Conservation (phyloP, 2,113 vertebrate genomes). For the Erythrocercus mccallii region DNA sequence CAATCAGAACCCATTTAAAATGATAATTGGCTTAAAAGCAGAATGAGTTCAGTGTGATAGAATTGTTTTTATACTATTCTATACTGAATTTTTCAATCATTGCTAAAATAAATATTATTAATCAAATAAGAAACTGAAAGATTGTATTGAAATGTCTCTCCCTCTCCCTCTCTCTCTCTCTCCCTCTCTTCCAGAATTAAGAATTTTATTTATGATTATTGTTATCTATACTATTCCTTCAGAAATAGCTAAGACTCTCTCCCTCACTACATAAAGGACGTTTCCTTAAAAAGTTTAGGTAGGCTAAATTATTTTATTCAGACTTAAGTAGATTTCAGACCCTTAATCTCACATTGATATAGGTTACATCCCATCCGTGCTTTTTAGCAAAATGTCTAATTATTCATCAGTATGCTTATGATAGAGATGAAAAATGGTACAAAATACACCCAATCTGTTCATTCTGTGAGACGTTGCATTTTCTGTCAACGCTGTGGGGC, state of each 20-base stretch:
- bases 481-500: neutral
- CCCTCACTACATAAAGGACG: neutral
- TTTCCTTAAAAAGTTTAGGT: neutral
- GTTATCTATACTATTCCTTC: neutral
- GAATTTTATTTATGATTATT: neutral
- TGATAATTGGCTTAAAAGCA: neutral
- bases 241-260: neutral
- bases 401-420: neutral
- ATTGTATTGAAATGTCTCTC: neutral
- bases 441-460: neutral
- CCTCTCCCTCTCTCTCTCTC: neutral
- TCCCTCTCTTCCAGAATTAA: neutral
- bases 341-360: neutral
- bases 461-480: neutral
- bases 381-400: neutral
- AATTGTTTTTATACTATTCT: neutral
- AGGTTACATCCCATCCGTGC: neutral
- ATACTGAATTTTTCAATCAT: neutral
- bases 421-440: neutral
- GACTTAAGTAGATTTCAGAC: neutral
- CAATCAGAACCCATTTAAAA: neutral
- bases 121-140: neutral
- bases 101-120: neutral
- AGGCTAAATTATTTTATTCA: neutral
- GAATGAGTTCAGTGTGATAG: neutral